Percentiles rank a stretch among this genome's conserved stretches.
Conservation (phyloP, 2,888 invertebrate species). For the Blastobasis lacticolella region DNA sequence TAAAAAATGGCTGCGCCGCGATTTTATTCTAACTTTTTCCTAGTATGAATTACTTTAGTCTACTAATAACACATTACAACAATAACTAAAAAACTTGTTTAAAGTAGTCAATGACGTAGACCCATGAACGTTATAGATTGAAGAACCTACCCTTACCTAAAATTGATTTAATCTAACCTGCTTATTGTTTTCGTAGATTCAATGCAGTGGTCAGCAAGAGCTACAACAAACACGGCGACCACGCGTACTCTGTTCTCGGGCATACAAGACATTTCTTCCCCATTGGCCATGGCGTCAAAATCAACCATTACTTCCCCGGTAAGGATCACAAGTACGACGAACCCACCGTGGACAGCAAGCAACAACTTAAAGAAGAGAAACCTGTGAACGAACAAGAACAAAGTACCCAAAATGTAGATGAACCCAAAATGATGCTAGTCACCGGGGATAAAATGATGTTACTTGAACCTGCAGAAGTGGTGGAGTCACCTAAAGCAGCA, state of each 20-base stretch:
- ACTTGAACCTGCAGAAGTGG: constrained; percentile 21
- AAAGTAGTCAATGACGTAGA: too few species aligned
- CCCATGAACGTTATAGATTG: too few species aligned
- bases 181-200: constrained; percentile 46
- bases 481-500: constrained; percentile 9
- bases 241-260: constrained; percentile 48
- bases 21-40: too few species aligned
- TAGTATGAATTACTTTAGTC: too few species aligned
- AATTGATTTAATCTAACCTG: too few species aligned
- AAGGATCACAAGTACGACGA: constrained; percentile 30
- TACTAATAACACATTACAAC: too few species aligned
- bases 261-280: constrained; percentile 52
- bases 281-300: constrained; percentile 47
- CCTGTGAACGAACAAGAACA: constrained; percentile 32
- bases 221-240: constrained; percentile 50
- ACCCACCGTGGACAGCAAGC: constrained; percentile 14
- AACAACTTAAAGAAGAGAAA: constrained; percentile 21
- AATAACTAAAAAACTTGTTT: too few species aligned
- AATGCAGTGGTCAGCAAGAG: constrained; percentile 73
- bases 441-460: constrained; percentile 24
- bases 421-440: constrained; percentile 19
- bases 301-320: constrained; percentile 55
- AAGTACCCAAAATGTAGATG: constrained; percentile 15
- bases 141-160: too few species aligned
- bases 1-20: too few species aligned